Percentiles rank a stretch among this genome's conserved stretches.
Evolutionary conservation across 2,797 vertebrate genomes (phyloP).

Genomic region (Octomys mimax): DNA sequence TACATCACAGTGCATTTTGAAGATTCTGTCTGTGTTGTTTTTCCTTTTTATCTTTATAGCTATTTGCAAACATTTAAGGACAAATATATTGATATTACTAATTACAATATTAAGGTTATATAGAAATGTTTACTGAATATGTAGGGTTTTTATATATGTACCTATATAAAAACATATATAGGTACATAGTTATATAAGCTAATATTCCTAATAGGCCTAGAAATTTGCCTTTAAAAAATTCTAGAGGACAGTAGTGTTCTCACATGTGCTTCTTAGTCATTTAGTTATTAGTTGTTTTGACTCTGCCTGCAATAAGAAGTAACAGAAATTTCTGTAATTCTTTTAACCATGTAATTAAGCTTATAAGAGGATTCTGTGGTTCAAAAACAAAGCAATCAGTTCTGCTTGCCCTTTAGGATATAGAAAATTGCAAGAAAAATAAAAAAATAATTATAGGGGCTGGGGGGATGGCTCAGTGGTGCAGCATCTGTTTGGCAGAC

Average conservation of each 20-base stretch:
- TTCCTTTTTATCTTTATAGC: neutral
- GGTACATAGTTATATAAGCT: neutral
- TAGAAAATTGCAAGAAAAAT: neutral
- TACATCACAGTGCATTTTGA: neutral
- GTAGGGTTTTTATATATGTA: neutral
- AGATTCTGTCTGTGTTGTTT: neutral
- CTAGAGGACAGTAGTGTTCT: slow-evolving; percentile 26
- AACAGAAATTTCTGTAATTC: slow-evolving; percentile 19
- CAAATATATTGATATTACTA: slow-evolving; percentile 9
- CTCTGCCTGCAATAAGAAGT: neutral
- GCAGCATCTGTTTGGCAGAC: no score
- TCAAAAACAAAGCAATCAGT: neutral
- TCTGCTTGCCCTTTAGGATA: neutral
- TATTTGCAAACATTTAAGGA: slow-evolving; percentile 55
- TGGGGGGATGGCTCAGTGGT: no score
- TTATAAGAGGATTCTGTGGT: neutral
- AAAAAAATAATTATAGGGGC: neutral
- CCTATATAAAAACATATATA: neutral
- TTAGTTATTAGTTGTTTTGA: slow-evolving; percentile 36
- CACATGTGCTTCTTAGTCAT: slow-evolving; percentile 37
- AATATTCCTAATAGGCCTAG: neutral
- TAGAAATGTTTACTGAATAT: slow-evolving; percentile 14
- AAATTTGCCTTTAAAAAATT: slow-evolving; percentile 40
- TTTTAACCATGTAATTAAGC: slow-evolving; percentile 35
- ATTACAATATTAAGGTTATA: slow-evolving; percentile 37